Base-by-base conservation (phyloP, 1,140 invertebrate genomes). In the Galleria mellonella region DNA sequence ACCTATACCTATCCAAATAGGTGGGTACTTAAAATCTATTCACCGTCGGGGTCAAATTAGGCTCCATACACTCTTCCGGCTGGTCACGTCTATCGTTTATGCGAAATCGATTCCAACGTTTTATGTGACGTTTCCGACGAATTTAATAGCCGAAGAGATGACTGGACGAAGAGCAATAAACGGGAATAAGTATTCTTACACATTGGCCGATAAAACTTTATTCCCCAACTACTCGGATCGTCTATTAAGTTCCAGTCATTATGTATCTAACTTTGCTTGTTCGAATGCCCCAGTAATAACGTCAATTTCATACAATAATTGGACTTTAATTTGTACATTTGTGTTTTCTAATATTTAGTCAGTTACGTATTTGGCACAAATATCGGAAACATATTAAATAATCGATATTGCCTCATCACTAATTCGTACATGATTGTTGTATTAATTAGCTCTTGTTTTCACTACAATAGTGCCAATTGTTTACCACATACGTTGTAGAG, bases 1-100 rank as follows among this genome's bases (percentile, higher is more conserved):
- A 23, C 17, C 17, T 23, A 23, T 23, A 3, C 17, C n/a, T n/a
- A n/a, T n/a, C 6, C 17, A 23, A 23, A 2, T 23, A 23, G 6
- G 17, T 23, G 6, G 9, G 13, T 35, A 37, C 7, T 37, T 37
- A 37, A 35, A 37, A 37, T 15, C 9, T 9, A 23, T 17, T 37
- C 35, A 9, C 4, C 10, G 14, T 37, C 35, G 17, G 14, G 53
- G 59, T 63, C 53, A 71, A 78, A 74, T 82, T 65, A 71, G 66
- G 67, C 50, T 60, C 45, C 51, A 65, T 62, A 66, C 55, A 72
- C 67, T 68, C 58, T 59, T 63, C 55, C 54, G 51, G 58, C 56
- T 57, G 68, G 72, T 79, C 78, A 79, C 72, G 76, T 81, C 67
- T 69, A 75, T 64, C 71, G 68, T 84, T 84, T 84, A 84, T 83